Conservation (phyloP, 2,113 vertebrate genomes). For the Ciconia stormi region DNA sequence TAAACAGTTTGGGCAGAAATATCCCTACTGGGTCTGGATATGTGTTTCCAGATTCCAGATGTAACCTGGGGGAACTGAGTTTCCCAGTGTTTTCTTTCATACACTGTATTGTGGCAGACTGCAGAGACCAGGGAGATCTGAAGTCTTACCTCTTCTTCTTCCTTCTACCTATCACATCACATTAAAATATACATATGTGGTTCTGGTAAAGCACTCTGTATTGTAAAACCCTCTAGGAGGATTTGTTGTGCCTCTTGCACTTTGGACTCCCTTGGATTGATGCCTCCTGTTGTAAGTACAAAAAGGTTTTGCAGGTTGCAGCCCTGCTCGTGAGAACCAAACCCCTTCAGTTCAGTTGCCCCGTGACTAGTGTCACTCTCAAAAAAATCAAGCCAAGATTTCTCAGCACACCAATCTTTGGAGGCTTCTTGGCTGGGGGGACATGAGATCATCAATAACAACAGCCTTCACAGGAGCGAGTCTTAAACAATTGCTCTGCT, state of each 20-base stretch:
- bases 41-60: background rate
- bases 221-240: background rate
- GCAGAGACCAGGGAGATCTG: background rate
- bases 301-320: background rate
- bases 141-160: background rate
- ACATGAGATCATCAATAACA: background rate
- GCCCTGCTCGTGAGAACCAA: background rate
- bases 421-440: background rate
- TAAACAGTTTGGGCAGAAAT: background rate
- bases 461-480: background rate
- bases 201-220: background rate
- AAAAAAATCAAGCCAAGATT: background rate
- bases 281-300: background rate
- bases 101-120: background rate
- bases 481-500: background rate
- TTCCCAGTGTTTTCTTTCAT: background rate
- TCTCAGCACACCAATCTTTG: background rate
- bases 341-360: background rate
- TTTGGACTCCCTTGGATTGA: background rate
- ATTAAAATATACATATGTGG: accelerated
- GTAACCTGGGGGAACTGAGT: background rate
- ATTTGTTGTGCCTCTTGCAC: background rate
- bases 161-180: background rate
- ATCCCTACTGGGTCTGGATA: background rate
- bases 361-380: background rate